These are phyloP conservation scores for Ceratina calcarata DNA, from an alignment of 1,140 invertebrate genomes.

Conservation along the genomic window DNA sequence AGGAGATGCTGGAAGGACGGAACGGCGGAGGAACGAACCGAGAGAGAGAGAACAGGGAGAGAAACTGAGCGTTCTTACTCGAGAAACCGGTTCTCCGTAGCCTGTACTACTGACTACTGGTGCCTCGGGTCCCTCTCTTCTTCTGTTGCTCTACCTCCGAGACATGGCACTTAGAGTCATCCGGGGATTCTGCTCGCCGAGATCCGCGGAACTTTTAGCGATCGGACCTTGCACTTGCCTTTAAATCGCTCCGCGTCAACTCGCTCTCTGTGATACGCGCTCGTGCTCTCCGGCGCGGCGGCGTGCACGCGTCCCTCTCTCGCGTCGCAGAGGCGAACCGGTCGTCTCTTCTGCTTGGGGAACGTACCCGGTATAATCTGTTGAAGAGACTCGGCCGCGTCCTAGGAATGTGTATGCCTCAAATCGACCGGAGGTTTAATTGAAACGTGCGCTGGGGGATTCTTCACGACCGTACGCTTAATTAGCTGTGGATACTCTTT, in stretches of 20 bases:
- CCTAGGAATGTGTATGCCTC: conserved; percentile 13
- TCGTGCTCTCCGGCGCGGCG: conserved; percentile 17
- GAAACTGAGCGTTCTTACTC: conserved; percentile 64
- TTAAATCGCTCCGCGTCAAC: conserved; percentile 51
- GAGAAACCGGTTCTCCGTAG: conserved; percentile 68
- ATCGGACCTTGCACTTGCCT: conserved; percentile 60
- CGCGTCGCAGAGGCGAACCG: not conserved
- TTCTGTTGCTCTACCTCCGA: conserved; percentile 49
- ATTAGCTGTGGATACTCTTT: conserved; percentile 5
- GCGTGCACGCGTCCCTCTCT: conserved; percentile 22
- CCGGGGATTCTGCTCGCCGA: conserved; percentile 49
- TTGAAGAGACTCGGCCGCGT: not conserved
- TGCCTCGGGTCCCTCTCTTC: conserved; percentile 39
- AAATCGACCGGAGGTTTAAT: conserved; percentile 23
- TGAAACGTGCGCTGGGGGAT: not conserved
- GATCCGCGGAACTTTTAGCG: conserved; percentile 56
- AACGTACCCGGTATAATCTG: not conserved
- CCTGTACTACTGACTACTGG: conserved; percentile 51
- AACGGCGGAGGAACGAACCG: not conserved
- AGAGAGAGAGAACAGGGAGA: conserved; percentile 37
- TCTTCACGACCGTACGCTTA: not conserved
- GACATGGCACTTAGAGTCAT: conserved; percentile 65
- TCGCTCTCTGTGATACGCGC: conserved; percentile 36
- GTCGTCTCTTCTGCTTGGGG: not conserved
- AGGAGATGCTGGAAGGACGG: conserved; percentile 40